Conservation (phyloP, 2,113 vertebrate species). For the Mesitornis unicolor region DNA sequence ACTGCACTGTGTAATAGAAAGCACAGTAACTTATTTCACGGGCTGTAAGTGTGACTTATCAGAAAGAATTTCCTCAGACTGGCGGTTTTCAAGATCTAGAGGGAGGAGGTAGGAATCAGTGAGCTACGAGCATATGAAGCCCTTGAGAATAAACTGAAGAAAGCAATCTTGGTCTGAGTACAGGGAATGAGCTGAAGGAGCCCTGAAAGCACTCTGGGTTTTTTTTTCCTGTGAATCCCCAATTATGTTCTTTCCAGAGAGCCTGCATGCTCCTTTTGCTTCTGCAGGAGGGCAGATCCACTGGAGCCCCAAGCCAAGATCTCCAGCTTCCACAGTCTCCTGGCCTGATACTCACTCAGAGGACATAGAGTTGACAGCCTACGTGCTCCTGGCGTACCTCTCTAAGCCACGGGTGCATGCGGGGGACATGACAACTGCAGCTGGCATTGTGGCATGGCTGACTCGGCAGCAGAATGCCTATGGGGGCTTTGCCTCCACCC, state of each 20-base stretch:
- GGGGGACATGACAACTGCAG: constrained; percentile 67
- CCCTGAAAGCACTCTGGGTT: background rate
- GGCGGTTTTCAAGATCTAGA: background rate
- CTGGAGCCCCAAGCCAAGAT: constrained; percentile 54
- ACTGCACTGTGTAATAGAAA: background rate
- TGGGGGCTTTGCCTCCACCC: constrained; percentile 86
- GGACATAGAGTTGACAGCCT: constrained; percentile 78
- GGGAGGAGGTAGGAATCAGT: background rate
- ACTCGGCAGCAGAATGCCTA: constrained; percentile 77
- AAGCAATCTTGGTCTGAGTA: background rate
- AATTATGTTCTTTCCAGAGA: background rate
- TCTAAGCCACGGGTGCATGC: constrained; percentile 43
- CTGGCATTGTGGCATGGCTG: constrained; percentile 79
- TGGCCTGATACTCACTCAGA: constrained; percentile 33
- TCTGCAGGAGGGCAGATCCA: constrained; percentile 54
- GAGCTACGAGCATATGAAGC: background rate
- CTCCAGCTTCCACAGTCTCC: background rate
- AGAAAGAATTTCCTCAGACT: background rate
- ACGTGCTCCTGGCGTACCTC: constrained; percentile 74
- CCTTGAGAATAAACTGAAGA: background rate
- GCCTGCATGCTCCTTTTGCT: constrained; percentile 59
- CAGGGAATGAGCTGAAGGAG: background rate
- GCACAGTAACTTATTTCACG: background rate
- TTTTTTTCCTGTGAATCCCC: background rate
- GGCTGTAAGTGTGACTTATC: background rate